Evolutionary conservation across 1,140 invertebrate genomes (phyloP).

Genomic region (Hesperophylax magnus): DNA sequence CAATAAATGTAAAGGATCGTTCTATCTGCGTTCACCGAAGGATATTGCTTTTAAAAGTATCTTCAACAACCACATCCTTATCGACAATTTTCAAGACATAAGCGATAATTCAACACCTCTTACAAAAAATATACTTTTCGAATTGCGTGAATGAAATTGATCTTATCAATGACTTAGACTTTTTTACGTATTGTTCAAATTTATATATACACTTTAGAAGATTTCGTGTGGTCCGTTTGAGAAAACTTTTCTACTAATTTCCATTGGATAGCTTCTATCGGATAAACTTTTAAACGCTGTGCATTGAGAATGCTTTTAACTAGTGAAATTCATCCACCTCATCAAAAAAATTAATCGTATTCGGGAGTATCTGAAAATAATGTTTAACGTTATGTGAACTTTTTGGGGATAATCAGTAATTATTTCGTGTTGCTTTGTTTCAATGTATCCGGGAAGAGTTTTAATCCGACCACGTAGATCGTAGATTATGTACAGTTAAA

Average conservation of each 20-base stretch:
- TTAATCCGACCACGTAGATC: conserved; percentile 52
- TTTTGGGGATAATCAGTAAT: not conserved
- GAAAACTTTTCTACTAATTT: conserved; percentile 39
- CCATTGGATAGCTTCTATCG: conserved; percentile 44
- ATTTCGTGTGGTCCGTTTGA: not conserved
- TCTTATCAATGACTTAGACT: not conserved
- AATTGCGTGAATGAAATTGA: too few relatives aligned
- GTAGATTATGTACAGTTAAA: conserved; percentile 19
- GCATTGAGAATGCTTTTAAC: too few relatives aligned
- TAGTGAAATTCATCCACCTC: too few relatives aligned
- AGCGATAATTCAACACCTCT: too few relatives aligned
- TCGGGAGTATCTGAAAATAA: too few relatives aligned
- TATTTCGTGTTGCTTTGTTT: not conserved
- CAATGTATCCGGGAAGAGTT: conserved; percentile 5
- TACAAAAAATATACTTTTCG: too few relatives aligned
- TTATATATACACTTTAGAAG: not conserved
- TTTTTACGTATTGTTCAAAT: not conserved
- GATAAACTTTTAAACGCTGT: not conserved
- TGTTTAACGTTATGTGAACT: too few relatives aligned
- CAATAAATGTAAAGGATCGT: not conserved
- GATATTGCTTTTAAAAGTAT: not conserved
- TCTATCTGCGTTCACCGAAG: not conserved
- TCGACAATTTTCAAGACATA: not conserved
- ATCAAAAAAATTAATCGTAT: too few relatives aligned
- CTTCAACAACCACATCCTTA: not conserved